Percentiles rank a stretch among this genome's conserved stretches.
Evolutionary conservation across 2,888 invertebrate species (phyloP).

Genomic region (Drosophila borealis): DNA sequence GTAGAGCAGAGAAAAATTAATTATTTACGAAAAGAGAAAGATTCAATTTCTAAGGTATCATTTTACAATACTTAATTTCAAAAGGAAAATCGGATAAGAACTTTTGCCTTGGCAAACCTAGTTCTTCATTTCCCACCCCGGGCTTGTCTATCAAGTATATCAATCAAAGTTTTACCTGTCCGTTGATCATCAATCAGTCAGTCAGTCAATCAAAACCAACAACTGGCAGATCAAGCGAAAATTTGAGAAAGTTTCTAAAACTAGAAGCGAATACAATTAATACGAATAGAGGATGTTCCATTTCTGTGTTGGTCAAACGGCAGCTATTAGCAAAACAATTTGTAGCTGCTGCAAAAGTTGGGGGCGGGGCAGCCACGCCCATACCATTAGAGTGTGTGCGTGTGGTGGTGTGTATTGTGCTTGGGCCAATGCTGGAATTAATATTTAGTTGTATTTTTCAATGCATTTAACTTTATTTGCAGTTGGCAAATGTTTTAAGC

Average conservation of each 20-base stretch:
- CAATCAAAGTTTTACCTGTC: neutral
- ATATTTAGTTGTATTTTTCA: constrained; percentile 71
- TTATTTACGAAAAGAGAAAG: no score
- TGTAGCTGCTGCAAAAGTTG: constrained; percentile 28
- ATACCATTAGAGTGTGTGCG: constrained; percentile 40
- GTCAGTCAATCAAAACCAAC: neutral
- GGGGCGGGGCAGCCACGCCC: constrained; percentile 46
- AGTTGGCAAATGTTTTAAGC: constrained; percentile 61
- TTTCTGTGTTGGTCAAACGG: constrained; percentile 25
- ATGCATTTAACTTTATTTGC: constrained; percentile 72
- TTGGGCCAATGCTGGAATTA: no score
- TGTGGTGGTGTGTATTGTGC: constrained; percentile 20
- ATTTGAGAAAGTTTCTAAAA: neutral
- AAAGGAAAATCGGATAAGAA: no score
- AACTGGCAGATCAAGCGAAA: neutral
- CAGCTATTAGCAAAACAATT: constrained; percentile 42
- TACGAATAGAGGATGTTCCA: neutral
- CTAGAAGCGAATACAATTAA: neutral
- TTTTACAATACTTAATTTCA: no score
- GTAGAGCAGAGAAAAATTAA: no score
- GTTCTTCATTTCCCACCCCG: no score
- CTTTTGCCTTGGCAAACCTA: no score
- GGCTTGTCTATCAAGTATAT: no score
- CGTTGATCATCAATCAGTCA: neutral
- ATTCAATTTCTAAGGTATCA: no score